Evolutionary conservation across 2,113 vertebrate genomes (phyloP).

Genomic region (Hydrolagus affinis): DNA sequence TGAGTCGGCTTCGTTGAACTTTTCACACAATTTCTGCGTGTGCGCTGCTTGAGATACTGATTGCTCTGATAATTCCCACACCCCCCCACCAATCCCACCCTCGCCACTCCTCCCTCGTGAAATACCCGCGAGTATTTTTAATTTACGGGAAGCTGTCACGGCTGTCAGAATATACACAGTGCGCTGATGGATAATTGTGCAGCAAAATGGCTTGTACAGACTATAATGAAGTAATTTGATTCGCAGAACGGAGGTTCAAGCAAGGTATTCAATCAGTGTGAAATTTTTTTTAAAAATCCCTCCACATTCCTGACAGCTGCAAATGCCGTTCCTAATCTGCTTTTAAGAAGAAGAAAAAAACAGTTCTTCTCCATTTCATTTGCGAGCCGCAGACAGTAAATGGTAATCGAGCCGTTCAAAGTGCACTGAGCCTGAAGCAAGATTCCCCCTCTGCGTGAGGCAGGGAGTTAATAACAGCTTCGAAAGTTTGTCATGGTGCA

Average conservation of each 20-base stretch:
- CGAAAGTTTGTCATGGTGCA: neutral
- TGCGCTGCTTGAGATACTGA: neutral
- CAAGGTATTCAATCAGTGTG: constrained; percentile 27
- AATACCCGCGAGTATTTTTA: constrained; percentile 25
- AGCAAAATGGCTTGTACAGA: constrained; percentile 15
- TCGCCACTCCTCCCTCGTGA: constrained; percentile 15
- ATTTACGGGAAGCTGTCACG: constrained; percentile 16
- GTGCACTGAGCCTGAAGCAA: neutral
- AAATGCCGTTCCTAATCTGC: neutral
- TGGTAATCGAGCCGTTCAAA: neutral
- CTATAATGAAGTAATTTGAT: constrained; percentile 31
- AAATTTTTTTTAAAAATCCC: neutral
- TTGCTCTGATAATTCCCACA: neutral
- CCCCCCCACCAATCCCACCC: too few species aligned
- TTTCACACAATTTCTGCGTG: too few species aligned
- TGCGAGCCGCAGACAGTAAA: neutral
- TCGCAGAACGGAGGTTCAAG: neutral
- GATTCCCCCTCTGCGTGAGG: neutral
- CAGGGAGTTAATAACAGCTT: neutral
- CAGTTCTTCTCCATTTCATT: neutral
- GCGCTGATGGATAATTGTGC: constrained; percentile 22
- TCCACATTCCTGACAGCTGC: neutral
- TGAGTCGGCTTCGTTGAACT: neutral
- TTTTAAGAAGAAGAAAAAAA: constrained; percentile 7
- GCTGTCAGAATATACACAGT: neutral